These are phyloP conservation scores for Leucoma salicis DNA, from an alignment of 2,888 invertebrate species.

Conservation along the genomic window DNA sequence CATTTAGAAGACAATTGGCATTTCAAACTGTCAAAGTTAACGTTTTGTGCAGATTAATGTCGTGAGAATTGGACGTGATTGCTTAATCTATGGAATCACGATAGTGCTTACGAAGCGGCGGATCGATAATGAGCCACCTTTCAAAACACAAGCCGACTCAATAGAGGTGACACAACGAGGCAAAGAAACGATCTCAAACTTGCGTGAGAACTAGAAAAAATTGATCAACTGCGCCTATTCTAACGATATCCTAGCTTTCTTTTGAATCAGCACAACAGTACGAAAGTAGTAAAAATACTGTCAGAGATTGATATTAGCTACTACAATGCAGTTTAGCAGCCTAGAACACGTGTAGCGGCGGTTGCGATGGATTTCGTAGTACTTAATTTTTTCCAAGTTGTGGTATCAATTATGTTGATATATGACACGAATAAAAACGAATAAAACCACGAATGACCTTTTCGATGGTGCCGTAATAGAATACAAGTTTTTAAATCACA, in stretches of 20 bases:
- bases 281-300: too few species aligned
- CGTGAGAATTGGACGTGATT: slow-evolving; percentile 54
- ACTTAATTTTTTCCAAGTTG: too few species aligned
- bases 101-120: slow-evolving; percentile 33
- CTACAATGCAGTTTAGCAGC: too few species aligned
- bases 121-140: slow-evolving; percentile 36
- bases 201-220: slow-evolving; percentile 45
- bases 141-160: slow-evolving; percentile 31
- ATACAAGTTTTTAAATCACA: too few species aligned
- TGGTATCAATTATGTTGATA: too few species aligned
- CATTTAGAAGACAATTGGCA: slow-evolving; percentile 40
- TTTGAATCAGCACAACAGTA: too few species aligned
- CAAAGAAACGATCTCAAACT: slow-evolving; percentile 40
- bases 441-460: too few species aligned
- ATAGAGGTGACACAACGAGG: slow-evolving; percentile 41
- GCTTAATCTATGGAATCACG: slow-evolving; percentile 48
- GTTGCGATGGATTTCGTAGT: too few species aligned
- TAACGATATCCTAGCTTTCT: slow-evolving; percentile 1
- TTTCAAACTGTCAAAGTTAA: slow-evolving; percentile 30
- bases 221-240: slow-evolving; percentile 32
- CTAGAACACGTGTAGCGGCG: too few species aligned
- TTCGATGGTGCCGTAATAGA: too few species aligned
- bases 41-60: slow-evolving; percentile 22
- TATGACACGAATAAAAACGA: too few species aligned
- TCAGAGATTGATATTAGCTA: too few species aligned